These are phyloP conservation scores for Drosophila greeni DNA, from an alignment of 2,888 invertebrate species.

Conservation along the genomic window DNA sequence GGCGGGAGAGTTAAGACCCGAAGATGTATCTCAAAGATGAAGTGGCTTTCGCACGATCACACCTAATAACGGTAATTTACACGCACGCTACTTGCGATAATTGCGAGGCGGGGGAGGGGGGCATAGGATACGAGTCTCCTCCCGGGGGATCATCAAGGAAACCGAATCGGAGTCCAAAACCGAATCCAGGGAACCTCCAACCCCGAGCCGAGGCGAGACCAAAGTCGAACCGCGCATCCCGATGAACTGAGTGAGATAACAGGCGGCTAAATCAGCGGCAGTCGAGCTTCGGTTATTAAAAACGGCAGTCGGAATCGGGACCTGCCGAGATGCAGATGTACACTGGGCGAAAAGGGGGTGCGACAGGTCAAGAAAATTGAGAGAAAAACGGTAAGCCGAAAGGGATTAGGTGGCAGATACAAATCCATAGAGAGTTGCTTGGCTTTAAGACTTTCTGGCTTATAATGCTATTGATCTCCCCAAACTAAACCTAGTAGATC, in stretches of 20 bases:
- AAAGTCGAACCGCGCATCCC: constrained; percentile 49
- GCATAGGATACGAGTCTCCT: constrained; percentile 38
- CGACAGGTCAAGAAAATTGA: too few relatives aligned
- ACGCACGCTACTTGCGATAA: constrained; percentile 75
- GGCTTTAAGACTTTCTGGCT: too few relatives aligned
- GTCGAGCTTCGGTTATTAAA: constrained; percentile 63
- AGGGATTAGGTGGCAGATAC: too few relatives aligned
- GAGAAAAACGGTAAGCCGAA: too few relatives aligned
- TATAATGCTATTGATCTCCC: too few relatives aligned
- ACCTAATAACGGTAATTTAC: constrained; percentile 78
- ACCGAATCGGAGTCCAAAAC: constrained; percentile 13
- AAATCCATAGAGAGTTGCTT: too few relatives aligned
- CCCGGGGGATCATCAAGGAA: constrained; percentile 11
- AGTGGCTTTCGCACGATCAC: constrained; percentile 70
- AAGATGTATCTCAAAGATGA: constrained; percentile 16
- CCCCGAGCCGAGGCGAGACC: constrained; percentile 15
- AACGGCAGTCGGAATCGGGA: constrained; percentile 48
- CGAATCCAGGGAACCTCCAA: constrained; percentile 1
- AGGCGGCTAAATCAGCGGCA: constrained; percentile 41
- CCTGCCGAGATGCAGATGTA: constrained; percentile 25
- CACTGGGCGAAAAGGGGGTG: constrained; percentile 38
- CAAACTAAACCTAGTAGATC: too few relatives aligned
- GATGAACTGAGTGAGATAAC: constrained; percentile 72
- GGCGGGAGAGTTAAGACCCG: background rate
- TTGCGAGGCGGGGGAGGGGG: constrained; percentile 51